Base-by-base conservation (phyloP, 2,888 invertebrate genomes). In the Entomobrya multifasciata region DNA sequence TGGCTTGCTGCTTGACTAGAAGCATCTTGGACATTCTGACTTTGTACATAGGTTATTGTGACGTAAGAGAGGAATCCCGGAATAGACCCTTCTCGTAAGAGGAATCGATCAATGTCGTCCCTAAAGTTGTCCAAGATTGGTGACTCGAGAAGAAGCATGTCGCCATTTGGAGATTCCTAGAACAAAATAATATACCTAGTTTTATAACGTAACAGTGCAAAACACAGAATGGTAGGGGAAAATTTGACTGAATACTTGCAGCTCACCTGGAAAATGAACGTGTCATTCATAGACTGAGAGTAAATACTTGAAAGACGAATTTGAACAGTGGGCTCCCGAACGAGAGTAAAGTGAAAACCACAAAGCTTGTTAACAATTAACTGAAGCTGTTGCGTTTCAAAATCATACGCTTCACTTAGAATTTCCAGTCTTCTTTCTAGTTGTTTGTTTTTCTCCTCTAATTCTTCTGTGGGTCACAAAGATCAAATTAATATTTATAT, bases 121-220 rank as follows among this genome's bases (percentile, higher is more conserved):
- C 90, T 67, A 60, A 90, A 91, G 41, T 84, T 83, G 27, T 89
- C 90, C 36, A 91, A 77, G 30, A 91, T 84, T 11, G 90, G 89
- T 5, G 90, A 90, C 52, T 91, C 90, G n/a, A 91, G 55, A 6
- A 91, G 86, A 80, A 91, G 89, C 90, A 90, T 90, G 52, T 91
- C 90, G 57, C 86, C 86, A 78, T 88, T 88, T 27, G 89, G 88
- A 6, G 89, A 89, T 81, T 89, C 90, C 90, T 90, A 55, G 36
- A 36, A n/a, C 27, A n/a, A 15, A 41, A 81, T 79, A 17, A 82
- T 52, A 41, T n/a, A n/a, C n/a, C n/a, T n/a, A n/a, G n/a, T n/a
- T n/a, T n/a, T n/a, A n/a, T n/a, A n/a, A n/a, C n/a, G n/a, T n/a
- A n/a, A n/a, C n/a, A n/a, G n/a, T n/a, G n/a, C n/a, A n/a, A n/a